Percentiles rank a stretch among this genome's conserved stretches.
phyloP scores from a whole-genome alignment of 2,888 invertebrate genomes.

The Dasysyrphus albostriatus region DNA sequence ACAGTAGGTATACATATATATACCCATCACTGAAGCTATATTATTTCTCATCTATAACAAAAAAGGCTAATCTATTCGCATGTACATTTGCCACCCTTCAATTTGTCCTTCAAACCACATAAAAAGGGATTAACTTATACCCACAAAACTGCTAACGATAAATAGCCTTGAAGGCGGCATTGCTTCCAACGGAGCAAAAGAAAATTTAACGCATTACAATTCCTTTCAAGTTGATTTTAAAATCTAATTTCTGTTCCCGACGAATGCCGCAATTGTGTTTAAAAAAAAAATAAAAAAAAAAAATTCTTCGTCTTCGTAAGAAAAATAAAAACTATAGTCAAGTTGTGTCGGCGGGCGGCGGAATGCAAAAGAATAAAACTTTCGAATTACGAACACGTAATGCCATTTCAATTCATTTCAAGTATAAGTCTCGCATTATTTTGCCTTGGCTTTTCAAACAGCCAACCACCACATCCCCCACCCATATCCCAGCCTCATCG shows the following conservation, averaged over 20 bases:
- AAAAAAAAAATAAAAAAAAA: not conserved
- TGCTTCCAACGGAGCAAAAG: slow-evolving; percentile 7
- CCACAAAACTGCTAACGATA: slow-evolving; percentile 23
- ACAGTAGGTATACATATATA: not conserved
- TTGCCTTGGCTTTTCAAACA: slow-evolving; percentile 26
- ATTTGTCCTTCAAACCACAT: slow-evolving; percentile 55
- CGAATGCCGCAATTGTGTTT: slow-evolving; percentile 7
- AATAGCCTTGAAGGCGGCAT: slow-evolving; percentile 22
- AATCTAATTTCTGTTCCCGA: slow-evolving; percentile 69
- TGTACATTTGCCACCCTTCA: slow-evolving; percentile 39
- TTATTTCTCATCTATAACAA: not conserved
- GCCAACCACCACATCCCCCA: not conserved
- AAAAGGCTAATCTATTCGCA: slow-evolving; percentile 43
- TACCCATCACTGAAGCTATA: not conserved
- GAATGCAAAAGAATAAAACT: slow-evolving; percentile 60
- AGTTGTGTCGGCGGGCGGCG: slow-evolving; percentile 13
- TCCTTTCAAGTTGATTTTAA: slow-evolving; percentile 74
- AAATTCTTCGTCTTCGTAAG: not conserved
- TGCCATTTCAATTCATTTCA: slow-evolving; percentile 73
- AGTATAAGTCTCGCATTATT: slow-evolving; percentile 65
- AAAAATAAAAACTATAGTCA: not conserved
- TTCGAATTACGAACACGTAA: slow-evolving; percentile 71
- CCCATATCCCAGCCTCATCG: not conserved
- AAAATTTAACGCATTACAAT: slow-evolving; percentile 66
- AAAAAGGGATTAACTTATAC: slow-evolving; percentile 59